Evolutionary conservation across 92 coral and sea anemone genomes (phyloP), one percentile per base, ranked within the genome.

Genomic region (Epizoanthus illoricatus): DNA sequence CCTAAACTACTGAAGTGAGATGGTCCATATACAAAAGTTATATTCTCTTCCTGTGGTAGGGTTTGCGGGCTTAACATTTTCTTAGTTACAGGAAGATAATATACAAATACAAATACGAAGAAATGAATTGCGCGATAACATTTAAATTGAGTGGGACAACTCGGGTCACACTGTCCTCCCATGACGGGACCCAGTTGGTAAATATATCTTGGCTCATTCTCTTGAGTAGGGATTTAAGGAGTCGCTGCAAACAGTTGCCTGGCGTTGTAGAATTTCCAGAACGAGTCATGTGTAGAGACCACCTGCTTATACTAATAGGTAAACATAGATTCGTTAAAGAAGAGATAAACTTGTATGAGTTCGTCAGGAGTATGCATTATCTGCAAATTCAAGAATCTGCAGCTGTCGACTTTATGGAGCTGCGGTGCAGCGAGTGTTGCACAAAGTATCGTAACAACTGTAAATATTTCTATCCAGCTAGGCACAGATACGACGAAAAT

Each of bases 1-100:
- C 36, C 20, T 65, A 43, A 23, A 65, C 70, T 65, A 33, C 36
- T 65, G 36, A 33, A 65, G 11, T 23, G 18, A 65, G 42, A 65
- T 65, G 70, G 70, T 24, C 42, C 70, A 65, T 65, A 6, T 45
- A 45, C 8, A 45, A 7, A 5, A 45, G 52, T 5, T 45, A 45
- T 45, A 28, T 69, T 69, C 55, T 69, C 56, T 69, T 69, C 74
- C 74, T 70, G 74, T 70, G 57, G 74, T 58, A 70, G 57, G 57
- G 74, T 70, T 70, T 70, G 57, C 52, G 16, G 74, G 74, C 15
- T 4, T 40, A 70, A 70, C 7, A 5, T 41, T 69, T 69, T 42
- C 24, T 69, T 69, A 28, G 74, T 69, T 13, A 33, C 74, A 69
- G 74, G 74, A 69, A 69, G 74, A 69, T 18, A 69, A 39, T 70